Evolutionary conservation across 2,797 vertebrate species (phyloP), one percentile per base, ranked within the genome.

Genomic region (Crocidura indochinensis): DNA sequence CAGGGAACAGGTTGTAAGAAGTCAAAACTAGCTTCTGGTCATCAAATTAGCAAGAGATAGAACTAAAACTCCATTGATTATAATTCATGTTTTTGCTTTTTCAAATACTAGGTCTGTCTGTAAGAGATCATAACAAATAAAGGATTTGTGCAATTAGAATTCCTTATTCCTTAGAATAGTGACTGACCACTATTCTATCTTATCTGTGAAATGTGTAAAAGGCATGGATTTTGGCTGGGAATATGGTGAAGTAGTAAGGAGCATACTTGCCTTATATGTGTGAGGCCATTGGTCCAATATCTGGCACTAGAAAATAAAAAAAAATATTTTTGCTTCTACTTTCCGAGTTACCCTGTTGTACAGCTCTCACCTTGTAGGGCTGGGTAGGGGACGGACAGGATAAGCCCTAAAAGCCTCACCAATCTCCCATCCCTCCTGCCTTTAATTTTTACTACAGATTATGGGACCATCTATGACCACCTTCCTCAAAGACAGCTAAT

Each of bases 401-500:
- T 38, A 88, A 69, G 12, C 4, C 44, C 53, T 64, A 15, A 26
- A 87, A 76, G 38, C 26, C 46, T 6, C 22, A 17, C 5, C 4
- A 20, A 91, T 14, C 31, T 0, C 2, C 60, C 9, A 65, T 19
- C n/a, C 29, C 31, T 46, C 11, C 9, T 8, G 22, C 29, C 15
- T 10, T 4, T 14, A 38, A 15, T 68, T 51, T 56, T 20, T 49
- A 79, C 10, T 77, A 20, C 56, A 62, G 31, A 22, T 83, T 24
- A 46, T 4, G 62, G 24, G 27, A n/a, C 17, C 47, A 76, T n/a
- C 22, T 53, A 77, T 56, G 51, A 10, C 10, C 20, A 31, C 26
- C 44, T 72, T 65, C 77, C 53, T 84, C 46, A 91, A 85, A 14
- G 84, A 46, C 53, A 90, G 60, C 38, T 84, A 89, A 86, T 71